phyloP scores from a whole-genome alignment of 2,797 vertebrate genomes.

The Cyclopterus lumpus region DNA sequence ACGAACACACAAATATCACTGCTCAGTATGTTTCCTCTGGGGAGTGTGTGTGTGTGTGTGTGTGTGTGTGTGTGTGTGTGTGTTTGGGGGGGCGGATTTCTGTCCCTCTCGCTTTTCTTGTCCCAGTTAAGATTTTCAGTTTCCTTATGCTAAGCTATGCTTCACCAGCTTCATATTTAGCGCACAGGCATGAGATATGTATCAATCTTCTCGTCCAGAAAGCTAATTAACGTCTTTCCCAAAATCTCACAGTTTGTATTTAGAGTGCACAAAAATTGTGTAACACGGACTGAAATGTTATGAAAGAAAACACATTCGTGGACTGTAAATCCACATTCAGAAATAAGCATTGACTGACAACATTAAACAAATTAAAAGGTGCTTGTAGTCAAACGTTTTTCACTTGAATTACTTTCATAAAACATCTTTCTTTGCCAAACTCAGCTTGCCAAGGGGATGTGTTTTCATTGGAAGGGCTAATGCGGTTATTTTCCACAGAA shows the following conservation, averaged over 20 bases:
- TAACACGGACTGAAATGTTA: not conserved
- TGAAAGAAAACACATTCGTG: not conserved
- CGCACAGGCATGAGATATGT: not conserved
- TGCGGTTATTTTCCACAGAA: conserved; percentile 27
- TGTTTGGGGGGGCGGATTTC: no score
- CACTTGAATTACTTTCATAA: not conserved
- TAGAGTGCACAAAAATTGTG: not conserved
- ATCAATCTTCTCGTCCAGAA: not conserved
- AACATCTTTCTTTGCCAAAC: conserved; percentile 2
- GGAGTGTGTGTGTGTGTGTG: no score
- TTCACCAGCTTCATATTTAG: not conserved
- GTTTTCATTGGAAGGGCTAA: conserved; percentile 34
- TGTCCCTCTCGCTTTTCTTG: no score
- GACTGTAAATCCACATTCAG: not conserved
- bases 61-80: no score
- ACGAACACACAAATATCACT: conserved; percentile 19
- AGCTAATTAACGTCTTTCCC: not conserved
- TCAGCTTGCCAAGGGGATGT: not conserved
- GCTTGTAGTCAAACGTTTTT: not conserved
- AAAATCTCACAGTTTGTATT: not conserved
- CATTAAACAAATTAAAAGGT: not conserved
- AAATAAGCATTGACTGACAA: not conserved
- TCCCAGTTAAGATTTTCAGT: no score
- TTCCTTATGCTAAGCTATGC: not conserved
- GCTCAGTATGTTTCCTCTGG: no score